Conservation (phyloP, 2,888 invertebrate species). For the Apocheima hispidaria region DNA sequence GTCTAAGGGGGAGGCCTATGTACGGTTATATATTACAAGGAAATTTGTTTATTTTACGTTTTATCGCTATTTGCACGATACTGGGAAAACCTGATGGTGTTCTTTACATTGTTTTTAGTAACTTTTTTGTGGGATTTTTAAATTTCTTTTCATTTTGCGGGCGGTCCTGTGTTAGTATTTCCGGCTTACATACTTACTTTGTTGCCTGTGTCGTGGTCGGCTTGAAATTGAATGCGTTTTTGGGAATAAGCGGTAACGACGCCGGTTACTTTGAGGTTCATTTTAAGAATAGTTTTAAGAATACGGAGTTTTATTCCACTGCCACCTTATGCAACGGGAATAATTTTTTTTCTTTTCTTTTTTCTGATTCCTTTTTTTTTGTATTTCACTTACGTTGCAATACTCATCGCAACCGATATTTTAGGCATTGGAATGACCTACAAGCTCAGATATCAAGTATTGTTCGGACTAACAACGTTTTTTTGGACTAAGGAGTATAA, state of each 20-base stretch:
- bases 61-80: constrained; percentile 21
- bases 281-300: constrained; percentile 26
- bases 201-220: constrained; percentile 33
- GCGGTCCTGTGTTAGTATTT: constrained; percentile 39
- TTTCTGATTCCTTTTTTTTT: not conserved
- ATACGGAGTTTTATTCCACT: not conserved
- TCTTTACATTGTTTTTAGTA: constrained; percentile 24
- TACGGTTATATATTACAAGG: too few relatives aligned
- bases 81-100: constrained; percentile 29
- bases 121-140: constrained; percentile 29
- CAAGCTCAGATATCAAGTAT: too few relatives aligned
- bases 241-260: constrained; percentile 5
- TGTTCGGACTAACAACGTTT: too few relatives aligned
- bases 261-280: constrained; percentile 5
- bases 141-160: constrained; percentile 42
- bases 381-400: not conserved
- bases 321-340: not conserved
- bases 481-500: too few relatives aligned
- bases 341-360: not conserved
- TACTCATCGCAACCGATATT: not conserved
- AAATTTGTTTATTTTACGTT: constrained; percentile 11
- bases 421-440: not conserved
- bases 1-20: too few relatives aligned
- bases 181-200: constrained; percentile 38
- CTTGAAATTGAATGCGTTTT: constrained; percentile 41